Evolutionary conservation across 2,888 invertebrate genomes (phyloP), one percentile per base, ranked within the genome.

Genomic region (Apodemia hepburni): DNA sequence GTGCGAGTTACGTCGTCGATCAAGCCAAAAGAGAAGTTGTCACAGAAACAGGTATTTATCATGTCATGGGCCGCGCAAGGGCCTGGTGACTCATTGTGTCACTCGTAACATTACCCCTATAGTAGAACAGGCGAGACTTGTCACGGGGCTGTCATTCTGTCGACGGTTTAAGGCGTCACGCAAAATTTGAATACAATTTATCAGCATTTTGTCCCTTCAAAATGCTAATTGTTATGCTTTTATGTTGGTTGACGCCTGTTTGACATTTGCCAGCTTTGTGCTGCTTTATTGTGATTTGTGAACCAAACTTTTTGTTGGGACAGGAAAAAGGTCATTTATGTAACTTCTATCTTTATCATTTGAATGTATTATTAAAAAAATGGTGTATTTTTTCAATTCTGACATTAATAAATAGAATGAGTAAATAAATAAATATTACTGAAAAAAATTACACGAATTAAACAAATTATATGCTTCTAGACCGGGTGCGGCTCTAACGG

Each of bases 111-210:
- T 64, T 65, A 76, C 77, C 80, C 78, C 75, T 72, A 42, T 42
- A 73, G 70, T 71, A 58, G 71, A 73, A 69, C 73, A 70, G 73
- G 80, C 74, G 76, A 76, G 74, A 76, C 73, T 70, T 81, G 81
- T 81, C 83, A 81, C 75, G 77, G 69, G 71, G 76, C 76, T 76
- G 77, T 80, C 79, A 78, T 74, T 71, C 73, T 79, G 82, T 81
- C 80, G 77, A 78, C 80, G 75, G 70, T 72, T 42, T 75, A 75
- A 72, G 75, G 71, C 73, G 81, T 76, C 85, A 85, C 82, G 84
- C 81, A 70, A 82, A 81, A 84, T 84, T 82, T 79, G 76, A 84
- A 85, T 83, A 77, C 75, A 79, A 81, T 85, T 85, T 78, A 79
- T 77, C 74, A 74, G 70, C 70, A 73, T 69, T 70, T 67, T 70